Evolutionary conservation across 2,888 invertebrate genomes (phyloP).

Genomic region (Limnephilus lunatus): DNA sequence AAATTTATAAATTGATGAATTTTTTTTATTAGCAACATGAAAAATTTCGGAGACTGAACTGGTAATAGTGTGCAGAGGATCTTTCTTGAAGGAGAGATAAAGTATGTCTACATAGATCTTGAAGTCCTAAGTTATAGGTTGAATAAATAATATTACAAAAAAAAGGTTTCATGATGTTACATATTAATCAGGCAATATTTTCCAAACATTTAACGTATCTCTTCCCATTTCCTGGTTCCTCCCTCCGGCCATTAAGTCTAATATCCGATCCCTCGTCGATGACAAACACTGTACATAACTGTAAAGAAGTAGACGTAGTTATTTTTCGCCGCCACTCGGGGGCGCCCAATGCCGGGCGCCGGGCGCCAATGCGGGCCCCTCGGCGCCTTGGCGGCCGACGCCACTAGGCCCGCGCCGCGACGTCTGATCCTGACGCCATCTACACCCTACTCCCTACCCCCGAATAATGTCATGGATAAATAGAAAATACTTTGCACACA

Average conservation of each 20-base stretch:
- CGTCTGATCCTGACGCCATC: neutral
- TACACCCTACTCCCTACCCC: neutral
- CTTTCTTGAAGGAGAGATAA: too few species aligned
- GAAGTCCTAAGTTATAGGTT: neutral
- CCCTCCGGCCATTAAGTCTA: constrained; percentile 39
- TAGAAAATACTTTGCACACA: neutral
- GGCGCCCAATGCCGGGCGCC: constrained; percentile 29
- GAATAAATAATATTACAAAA: neutral
- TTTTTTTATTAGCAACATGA: too few species aligned
- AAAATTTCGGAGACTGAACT: too few species aligned
- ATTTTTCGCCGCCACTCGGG: constrained; percentile 53
- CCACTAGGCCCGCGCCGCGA: neutral
- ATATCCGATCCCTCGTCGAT: constrained; percentile 51
- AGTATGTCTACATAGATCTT: neutral
- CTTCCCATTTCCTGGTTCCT: constrained; percentile 17
- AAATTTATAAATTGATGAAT: too few species aligned
- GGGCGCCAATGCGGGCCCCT: constrained; percentile 5
- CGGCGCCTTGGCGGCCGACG: constrained; percentile 7
- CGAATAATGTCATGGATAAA: neutral
- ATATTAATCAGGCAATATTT: constrained; percentile 26
- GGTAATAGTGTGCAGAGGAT: too few species aligned
- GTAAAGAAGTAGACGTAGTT: constrained; percentile 53
- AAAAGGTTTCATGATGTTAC: neutral
- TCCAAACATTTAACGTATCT: constrained; percentile 39
- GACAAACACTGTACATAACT: constrained; percentile 46